These are phyloP conservation scores for Prunella fulvescens DNA, from an alignment of 2,113 vertebrate genomes.

Conservation along the genomic window DNA sequence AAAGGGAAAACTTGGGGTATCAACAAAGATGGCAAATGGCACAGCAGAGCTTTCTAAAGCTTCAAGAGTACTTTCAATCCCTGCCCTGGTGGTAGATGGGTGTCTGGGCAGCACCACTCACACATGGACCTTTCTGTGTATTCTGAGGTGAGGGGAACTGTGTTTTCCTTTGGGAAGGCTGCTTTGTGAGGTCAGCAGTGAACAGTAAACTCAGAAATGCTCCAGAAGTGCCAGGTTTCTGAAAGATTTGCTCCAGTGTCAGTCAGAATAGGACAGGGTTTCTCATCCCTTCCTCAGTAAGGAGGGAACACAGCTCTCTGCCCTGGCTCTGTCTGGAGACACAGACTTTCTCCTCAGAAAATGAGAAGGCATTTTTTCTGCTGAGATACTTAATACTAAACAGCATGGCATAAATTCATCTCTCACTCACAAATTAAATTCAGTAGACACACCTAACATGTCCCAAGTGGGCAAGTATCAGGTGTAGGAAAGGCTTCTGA, in stretches of 20 bases:
- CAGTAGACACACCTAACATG: background rate
- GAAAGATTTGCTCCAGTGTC: background rate
- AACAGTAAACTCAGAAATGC: background rate
- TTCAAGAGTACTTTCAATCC: background rate
- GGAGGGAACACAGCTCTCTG: background rate
- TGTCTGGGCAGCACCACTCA: background rate
- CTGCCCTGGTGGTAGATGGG: background rate
- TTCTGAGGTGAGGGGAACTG: background rate
- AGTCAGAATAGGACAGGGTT: background rate
- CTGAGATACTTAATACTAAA: background rate
- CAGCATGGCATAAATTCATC: background rate
- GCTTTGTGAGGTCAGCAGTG: background rate
- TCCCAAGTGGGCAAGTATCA: background rate
- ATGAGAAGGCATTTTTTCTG: background rate
- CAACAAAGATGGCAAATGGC: background rate
- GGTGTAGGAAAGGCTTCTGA: background rate
- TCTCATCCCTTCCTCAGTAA: background rate
- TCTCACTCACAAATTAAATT: background rate
- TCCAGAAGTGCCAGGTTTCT: background rate
- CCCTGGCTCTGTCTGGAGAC: background rate
- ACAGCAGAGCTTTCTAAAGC: background rate
- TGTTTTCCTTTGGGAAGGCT: background rate
- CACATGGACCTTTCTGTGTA: background rate
- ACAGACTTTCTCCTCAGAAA: background rate
- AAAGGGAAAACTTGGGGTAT: background rate